phyloP scores from a whole-genome alignment of 2,113 vertebrate species.

The Periophthalmodon schlosseri region DNA sequence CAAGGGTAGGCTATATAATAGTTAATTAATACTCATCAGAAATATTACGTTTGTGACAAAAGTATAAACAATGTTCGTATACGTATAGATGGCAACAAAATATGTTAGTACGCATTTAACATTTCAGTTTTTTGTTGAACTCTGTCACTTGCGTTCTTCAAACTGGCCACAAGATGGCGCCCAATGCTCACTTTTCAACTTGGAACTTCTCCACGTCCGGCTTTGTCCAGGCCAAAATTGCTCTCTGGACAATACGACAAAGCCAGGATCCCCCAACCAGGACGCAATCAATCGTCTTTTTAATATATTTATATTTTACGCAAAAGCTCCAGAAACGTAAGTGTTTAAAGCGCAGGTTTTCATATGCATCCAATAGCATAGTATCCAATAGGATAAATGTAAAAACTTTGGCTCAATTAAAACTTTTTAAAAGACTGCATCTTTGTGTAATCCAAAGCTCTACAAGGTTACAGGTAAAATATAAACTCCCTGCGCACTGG shows the following conservation, averaged over 20 bases:
- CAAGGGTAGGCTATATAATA: background rate
- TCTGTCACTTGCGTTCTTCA: slow-evolving; percentile 1
- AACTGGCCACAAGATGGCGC: slow-evolving; percentile 63
- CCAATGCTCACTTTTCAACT: slow-evolving; percentile 40
- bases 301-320: background rate
- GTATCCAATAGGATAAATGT: background rate
- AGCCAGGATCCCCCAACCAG: background rate
- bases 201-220: background rate
- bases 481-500: background rate
- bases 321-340: background rate
- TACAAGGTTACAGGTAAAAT: background rate
- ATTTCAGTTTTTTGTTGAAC: background rate
- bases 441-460: background rate
- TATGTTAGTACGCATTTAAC: background rate
- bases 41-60: background rate
- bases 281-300: background rate
- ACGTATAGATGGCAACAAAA: background rate
- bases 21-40: background rate
- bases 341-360: background rate
- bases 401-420: background rate
- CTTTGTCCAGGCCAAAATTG: slow-evolving; percentile 2
- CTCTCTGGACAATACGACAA: background rate
- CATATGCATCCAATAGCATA: background rate
- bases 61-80: background rate
- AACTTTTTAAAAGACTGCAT: background rate